Percentiles rank a stretch among this genome's conserved stretches.
Evolutionary conservation across 2,888 invertebrate genomes (phyloP).

Genomic region (Plagodis dolabraria): DNA sequence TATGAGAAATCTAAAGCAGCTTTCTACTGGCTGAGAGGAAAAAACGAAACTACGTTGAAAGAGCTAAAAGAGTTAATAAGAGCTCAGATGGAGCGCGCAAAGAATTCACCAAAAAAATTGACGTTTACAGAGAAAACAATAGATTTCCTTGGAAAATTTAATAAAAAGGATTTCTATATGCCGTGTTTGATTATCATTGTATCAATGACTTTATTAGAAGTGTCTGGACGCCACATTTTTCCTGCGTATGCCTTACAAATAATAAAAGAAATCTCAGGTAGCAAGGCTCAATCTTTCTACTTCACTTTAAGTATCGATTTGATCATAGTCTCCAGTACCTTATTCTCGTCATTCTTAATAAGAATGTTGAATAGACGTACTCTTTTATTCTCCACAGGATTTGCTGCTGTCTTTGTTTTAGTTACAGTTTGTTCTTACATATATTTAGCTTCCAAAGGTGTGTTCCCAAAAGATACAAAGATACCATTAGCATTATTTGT

Average conservation of each 20-base stretch:
- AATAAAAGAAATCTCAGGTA: constrained; percentile 47
- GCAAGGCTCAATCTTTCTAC: constrained; percentile 46
- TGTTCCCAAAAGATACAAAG: constrained; percentile 43
- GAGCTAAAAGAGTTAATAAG: constrained; percentile 42
- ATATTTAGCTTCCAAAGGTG: constrained; percentile 40
- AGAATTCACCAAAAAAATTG: constrained; percentile 11
- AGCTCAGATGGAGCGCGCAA: constrained; percentile 36
- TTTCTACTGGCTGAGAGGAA: constrained; percentile 78
- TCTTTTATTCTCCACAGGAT: constrained; percentile 50
- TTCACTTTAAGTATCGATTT: constrained; percentile 53
- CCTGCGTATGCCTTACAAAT: constrained; percentile 54
- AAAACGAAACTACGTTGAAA: constrained; percentile 29
- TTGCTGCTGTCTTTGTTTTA: constrained; percentile 45
- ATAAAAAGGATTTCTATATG: constrained; percentile 45
- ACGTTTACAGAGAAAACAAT: constrained; percentile 15
- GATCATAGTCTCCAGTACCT: constrained; percentile 49
- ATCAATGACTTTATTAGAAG: constrained; percentile 48
- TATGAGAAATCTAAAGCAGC: constrained; percentile 66
- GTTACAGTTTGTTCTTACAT: constrained; percentile 44
- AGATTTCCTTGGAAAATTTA: constrained; percentile 39
- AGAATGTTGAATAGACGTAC: constrained; percentile 53
- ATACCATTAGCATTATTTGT: constrained; percentile 47
- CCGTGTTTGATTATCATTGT: constrained; percentile 49
- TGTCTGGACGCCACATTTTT: constrained; percentile 54
- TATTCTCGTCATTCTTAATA: constrained; percentile 50